phyloP scores from a whole-genome alignment of 2,888 invertebrate genomes.

The Hartigia nigra region DNA sequence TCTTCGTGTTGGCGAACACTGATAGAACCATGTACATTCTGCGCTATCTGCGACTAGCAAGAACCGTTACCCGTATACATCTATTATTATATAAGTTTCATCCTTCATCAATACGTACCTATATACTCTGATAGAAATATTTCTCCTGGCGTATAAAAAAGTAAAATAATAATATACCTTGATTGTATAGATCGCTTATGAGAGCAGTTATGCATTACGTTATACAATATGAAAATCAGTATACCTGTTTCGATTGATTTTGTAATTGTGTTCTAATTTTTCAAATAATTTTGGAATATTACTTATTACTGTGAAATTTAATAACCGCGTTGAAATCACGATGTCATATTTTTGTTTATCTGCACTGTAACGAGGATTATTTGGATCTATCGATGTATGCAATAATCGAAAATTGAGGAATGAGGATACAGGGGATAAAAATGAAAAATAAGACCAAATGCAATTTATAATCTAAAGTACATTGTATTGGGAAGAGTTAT shows the following conservation, averaged over 20 bases:
- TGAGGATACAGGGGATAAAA: not conserved
- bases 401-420: not conserved
- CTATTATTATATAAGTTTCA: not conserved
- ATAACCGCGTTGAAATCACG: not conserved
- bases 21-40: not conserved
- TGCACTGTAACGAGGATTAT: not conserved
- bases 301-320: not conserved
- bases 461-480: not conserved
- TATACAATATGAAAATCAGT: not conserved
- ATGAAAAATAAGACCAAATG: not conserved
- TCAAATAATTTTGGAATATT: not conserved
- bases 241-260: not conserved
- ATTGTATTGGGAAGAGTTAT: slow-evolving; percentile 1
- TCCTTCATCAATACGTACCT: not conserved
- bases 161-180: not conserved
- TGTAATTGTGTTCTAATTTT: not conserved
- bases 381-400: not conserved
- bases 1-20: not conserved
- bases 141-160: not conserved
- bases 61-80: not conserved
- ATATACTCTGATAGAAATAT: not conserved
- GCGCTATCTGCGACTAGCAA: not conserved
- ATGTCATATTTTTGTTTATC: not conserved
- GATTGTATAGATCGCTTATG: not conserved
- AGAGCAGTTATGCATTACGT: not conserved